These are phyloP conservation scores for Pseudomyrmex flavicornis DNA, from an alignment of 1,140 invertebrate genomes.

Conservation along the genomic window DNA sequence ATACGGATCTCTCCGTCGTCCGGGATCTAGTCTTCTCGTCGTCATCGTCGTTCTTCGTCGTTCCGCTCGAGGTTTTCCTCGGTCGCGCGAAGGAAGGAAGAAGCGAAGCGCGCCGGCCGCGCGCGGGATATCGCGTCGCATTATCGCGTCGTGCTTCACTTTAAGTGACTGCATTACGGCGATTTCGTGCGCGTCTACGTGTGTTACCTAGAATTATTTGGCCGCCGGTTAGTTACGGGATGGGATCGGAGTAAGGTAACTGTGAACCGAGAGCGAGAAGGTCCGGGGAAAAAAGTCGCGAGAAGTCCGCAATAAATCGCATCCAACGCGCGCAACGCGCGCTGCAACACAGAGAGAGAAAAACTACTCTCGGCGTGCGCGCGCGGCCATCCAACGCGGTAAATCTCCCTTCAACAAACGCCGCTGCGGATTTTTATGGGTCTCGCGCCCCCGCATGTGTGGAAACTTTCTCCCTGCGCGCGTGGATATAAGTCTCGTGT, in stretches of 20 bases:
- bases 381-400: constrained; percentile 41
- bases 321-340: background rate
- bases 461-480: background rate
- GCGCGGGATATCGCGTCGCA: constrained; percentile 54
- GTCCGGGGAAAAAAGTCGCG: constrained; percentile 36
- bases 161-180: constrained; percentile 67
- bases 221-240: too few relatives aligned
- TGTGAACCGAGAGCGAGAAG: too few relatives aligned
- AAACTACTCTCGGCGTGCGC: background rate
- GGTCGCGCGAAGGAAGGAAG: constrained; percentile 43
- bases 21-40: background rate
- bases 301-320: constrained; percentile 61
- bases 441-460: constrained; percentile 1
- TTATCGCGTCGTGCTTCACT: constrained; percentile 67
- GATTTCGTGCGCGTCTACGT: constrained; percentile 6
- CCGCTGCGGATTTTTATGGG: constrained; percentile 55
- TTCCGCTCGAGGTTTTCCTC: background rate
- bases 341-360: background rate
- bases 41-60: background rate
- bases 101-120: constrained; percentile 16
- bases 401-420: constrained; percentile 58
- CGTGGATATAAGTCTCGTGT: background rate
- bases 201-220: too few relatives aligned
- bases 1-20: constrained; percentile 61
- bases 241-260: too few relatives aligned